Base-by-base conservation (phyloP, 2,113 vertebrate genomes). In the Noctilio leporinus region DNA sequence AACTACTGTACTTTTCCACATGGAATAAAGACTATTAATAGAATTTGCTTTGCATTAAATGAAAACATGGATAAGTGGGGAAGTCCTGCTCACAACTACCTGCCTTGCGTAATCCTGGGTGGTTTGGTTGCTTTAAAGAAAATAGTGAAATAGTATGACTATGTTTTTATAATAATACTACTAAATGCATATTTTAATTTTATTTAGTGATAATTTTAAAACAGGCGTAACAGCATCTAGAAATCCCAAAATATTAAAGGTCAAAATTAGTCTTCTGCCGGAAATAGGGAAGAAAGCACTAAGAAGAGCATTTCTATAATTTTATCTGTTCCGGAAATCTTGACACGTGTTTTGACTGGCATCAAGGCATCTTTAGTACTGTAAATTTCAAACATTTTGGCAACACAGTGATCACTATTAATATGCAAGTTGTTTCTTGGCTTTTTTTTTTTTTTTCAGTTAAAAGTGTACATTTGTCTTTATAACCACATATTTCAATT, bases 1-100 rank as follows among this genome's bases (percentile, higher is more conserved):
- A 99, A 99, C 98, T 98, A 98, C 98, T 98, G 98, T 99, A 99
- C 95, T 98, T 98, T 98, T 98, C 97, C 97, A 62, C 97, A 97
- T 90, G 96, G 97, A 98, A 98, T 98, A 98, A 98, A 98, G 95
- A 96, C 77, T 89, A 97, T 98, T 98, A 98, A 95, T 98, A 97
- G 87, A 98, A 65, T 72, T 89, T 92, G 86, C 89, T 83, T 73
- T 69, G 93, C 53, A 69, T 92, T 94, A 89, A 94, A 94, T 75
- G 0, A 47, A 76, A 70, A 43, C 92, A 3, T 28, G 90, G 65
- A 3, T 77, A 24, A 93, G 72, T 30, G 73, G 53, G 62, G 47
- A 77, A 65, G 38, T 43, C 38, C 11, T 92, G n/a, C 28, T 20
- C 5, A 80, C 14, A 51, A 8, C 26, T 55, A 3, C 20, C 10